Conservation (phyloP, 1,140 invertebrate species). For the Babylonia areolata region DNA sequence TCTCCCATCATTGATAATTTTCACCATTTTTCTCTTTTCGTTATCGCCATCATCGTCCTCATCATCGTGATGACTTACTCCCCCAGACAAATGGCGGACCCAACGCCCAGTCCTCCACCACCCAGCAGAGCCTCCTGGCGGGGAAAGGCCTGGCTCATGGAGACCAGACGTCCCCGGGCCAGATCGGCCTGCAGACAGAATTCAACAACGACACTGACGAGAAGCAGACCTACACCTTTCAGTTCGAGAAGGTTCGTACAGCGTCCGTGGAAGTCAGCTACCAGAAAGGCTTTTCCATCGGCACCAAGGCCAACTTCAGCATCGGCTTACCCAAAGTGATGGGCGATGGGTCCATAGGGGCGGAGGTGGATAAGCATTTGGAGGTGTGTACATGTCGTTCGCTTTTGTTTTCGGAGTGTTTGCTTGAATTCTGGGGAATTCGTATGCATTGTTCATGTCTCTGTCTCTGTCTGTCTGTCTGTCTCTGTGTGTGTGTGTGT, state of each 20-base stretch:
- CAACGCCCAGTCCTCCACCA: too few relatives aligned
- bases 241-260: conserved; percentile 30
- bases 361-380: conserved; percentile 22
- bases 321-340: conserved; percentile 24
- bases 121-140: conserved; percentile 4
- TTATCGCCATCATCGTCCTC: too few relatives aligned
- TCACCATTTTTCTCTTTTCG: too few relatives aligned
- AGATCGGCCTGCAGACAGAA: conserved; percentile 22
- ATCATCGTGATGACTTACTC: too few relatives aligned
- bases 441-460: neutral
- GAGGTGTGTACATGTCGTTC: neutral
- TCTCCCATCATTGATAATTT: too few relatives aligned
- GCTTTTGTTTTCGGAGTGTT: neutral
- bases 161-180: neutral
- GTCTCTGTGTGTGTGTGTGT: neutral
- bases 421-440: neutral
- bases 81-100: too few relatives aligned
- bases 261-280: conserved; percentile 35
- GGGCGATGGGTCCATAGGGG: conserved; percentile 1
- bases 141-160: neutral
- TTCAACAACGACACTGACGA: conserved; percentile 43
- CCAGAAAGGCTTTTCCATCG: conserved; percentile 41
- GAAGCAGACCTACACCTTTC: conserved; percentile 42
- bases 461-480: neutral
- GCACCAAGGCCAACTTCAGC: conserved; percentile 38